phyloP scores from a whole-genome alignment of 2,888 invertebrate species.

The Eretmocerus hayati region DNA sequence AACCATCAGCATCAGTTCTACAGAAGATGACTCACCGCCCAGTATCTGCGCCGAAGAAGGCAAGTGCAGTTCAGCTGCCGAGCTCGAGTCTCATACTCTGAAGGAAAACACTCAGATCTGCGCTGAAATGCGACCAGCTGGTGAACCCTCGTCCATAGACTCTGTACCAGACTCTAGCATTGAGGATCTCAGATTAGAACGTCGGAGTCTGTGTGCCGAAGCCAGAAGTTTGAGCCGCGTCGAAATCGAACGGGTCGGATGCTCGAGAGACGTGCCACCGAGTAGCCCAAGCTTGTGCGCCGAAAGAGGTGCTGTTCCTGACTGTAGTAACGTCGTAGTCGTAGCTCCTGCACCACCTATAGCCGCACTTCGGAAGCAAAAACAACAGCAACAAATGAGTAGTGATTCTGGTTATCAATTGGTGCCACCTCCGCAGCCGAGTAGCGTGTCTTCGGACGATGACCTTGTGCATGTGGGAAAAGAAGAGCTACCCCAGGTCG shows the following conservation, averaged over 20 bases:
- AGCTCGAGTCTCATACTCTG: constrained; percentile 36
- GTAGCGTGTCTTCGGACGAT: constrained; percentile 29
- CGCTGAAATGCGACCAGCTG: constrained; percentile 42
- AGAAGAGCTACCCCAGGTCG: constrained; percentile 13
- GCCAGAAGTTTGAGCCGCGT: constrained; percentile 28
- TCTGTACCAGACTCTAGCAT: constrained; percentile 39
- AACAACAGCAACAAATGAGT: neutral
- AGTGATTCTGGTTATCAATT: constrained; percentile 3
- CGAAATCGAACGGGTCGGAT: constrained; percentile 38
- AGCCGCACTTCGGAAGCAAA: too few relatives aligned
- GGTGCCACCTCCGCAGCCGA: neutral
- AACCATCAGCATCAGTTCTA: neutral
- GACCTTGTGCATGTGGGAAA: constrained; percentile 35
- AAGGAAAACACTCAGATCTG: constrained; percentile 42
- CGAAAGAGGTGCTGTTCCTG: constrained; percentile 42
- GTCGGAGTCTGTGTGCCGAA: constrained; percentile 37
- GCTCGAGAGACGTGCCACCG: constrained; percentile 41
- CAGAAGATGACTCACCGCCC: constrained; percentile 1
- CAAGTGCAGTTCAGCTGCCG: constrained; percentile 39
- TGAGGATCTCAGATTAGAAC: constrained; percentile 36
- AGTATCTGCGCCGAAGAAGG: constrained; percentile 42
- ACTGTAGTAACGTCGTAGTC: constrained; percentile 21
- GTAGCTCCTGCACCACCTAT: too few relatives aligned
- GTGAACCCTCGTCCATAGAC: constrained; percentile 41
- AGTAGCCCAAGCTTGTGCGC: constrained; percentile 37